These are phyloP conservation scores for Ahaetulla prasina DNA, from an alignment of 2,113 vertebrate genomes.

Conservation along the genomic window DNA sequence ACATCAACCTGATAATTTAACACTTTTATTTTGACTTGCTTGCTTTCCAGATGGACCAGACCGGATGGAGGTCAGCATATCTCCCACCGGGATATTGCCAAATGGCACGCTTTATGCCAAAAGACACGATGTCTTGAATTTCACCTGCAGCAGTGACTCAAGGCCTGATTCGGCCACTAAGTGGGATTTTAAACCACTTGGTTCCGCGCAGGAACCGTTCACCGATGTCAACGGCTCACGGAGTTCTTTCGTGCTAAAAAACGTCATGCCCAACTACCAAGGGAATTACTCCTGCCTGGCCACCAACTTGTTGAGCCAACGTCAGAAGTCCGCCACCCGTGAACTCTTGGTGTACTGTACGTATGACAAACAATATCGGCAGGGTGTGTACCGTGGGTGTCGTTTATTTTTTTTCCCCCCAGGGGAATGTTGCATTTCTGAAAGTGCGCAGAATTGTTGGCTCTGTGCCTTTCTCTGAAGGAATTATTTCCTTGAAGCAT, in stretches of 20 bases:
- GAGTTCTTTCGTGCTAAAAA: conserved; percentile 52
- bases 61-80: conserved; percentile 52
- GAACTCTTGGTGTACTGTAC: conserved; percentile 84
- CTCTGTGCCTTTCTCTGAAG: neutral
- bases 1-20: neutral
- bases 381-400: neutral
- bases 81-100: conserved; percentile 36
- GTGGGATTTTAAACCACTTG: conserved; percentile 58
- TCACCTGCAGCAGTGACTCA: conserved; percentile 68
- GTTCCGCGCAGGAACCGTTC: conserved; percentile 29
- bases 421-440: neutral
- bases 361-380: conserved; percentile 31
- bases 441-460: neutral
- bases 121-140: conserved; percentile 54
- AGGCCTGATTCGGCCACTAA: conserved; percentile 56
- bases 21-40: neutral
- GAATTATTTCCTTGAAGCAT: neutral
- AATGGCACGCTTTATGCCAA: conserved; percentile 67
- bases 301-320: conserved; percentile 61
- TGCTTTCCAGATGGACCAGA: conserved; percentile 67
- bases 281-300: conserved; percentile 76
- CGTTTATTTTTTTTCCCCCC: neutral
- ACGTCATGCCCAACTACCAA: conserved; percentile 65
- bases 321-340: conserved; percentile 34
- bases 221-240: neutral